Conservation (phyloP, 2,113 vertebrate species). For the Micronycteris hirsuta region DNA sequence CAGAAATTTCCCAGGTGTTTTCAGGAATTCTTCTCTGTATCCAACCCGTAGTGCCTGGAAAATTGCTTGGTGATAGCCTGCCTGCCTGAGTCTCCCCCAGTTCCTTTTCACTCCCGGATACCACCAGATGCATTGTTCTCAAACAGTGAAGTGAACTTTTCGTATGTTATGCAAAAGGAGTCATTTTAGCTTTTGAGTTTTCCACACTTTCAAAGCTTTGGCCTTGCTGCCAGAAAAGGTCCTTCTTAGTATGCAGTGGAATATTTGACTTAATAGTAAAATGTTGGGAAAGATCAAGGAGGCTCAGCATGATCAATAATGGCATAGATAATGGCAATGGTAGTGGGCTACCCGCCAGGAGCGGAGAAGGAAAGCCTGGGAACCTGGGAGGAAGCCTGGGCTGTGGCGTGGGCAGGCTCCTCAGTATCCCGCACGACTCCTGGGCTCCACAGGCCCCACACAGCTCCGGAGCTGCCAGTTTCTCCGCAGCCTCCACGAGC, state of each 20-base stretch:
- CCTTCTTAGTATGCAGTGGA: conserved; percentile 40
- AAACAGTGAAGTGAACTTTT: conserved; percentile 64
- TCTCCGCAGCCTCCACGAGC: conserved; percentile 67
- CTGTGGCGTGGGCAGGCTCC: conserved; percentile 68
- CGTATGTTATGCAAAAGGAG: conserved; percentile 55
- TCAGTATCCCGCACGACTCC: conserved; percentile 65
- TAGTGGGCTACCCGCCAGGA: conserved; percentile 25
- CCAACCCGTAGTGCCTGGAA: neutral
- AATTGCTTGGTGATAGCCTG: neutral
- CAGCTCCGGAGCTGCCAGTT: conserved; percentile 72
- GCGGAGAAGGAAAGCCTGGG: conserved; percentile 27
- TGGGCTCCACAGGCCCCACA: conserved; percentile 62
- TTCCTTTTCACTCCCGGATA: neutral
- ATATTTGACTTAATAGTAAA: conserved; percentile 39
- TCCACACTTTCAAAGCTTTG: neutral
- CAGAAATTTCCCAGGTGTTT: neutral
- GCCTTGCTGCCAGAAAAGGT: conserved; percentile 23
- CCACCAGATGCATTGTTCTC: neutral
- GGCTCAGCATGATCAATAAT: neutral
- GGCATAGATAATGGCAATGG: neutral
- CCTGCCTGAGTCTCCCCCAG: neutral
- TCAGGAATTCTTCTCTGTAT: neutral
- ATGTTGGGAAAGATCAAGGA: neutral
- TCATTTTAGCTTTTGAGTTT: conserved; percentile 49
- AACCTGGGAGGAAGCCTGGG: conserved; percentile 32